A percentile compares a stretch with the other conserved stretches of the same genome.
Conservation (phyloP, 2,888 invertebrate species). For the Apodemia hepburni region DNA sequence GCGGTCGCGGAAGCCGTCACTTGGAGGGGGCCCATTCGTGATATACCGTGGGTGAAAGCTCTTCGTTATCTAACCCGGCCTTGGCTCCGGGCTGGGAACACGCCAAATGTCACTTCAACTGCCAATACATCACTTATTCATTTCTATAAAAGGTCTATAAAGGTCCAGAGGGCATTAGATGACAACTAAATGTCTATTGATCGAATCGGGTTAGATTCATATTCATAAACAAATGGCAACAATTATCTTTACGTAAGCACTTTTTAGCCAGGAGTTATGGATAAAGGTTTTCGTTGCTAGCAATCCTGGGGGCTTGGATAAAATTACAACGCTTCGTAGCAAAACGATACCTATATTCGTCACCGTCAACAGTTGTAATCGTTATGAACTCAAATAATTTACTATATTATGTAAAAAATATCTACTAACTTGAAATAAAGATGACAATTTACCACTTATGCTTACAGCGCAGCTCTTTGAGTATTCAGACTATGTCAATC, state of each 20-base stretch:
- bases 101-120: conserved; percentile 29
- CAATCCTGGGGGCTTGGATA: too few relatives aligned
- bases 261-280: background rate
- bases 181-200: conserved; percentile 8
- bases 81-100: conserved; percentile 33
- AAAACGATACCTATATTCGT: too few relatives aligned
- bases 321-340: too few relatives aligned
- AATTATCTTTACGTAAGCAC: background rate
- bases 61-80: conserved; percentile 36
- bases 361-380: too few relatives aligned
- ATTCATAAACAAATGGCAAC: background rate
- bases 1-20: conserved; percentile 18
- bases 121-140: conserved; percentile 16
- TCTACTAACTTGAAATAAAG: too few relatives aligned
- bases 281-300: background rate
- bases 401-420: too few relatives aligned
- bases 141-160: conserved; percentile 15
- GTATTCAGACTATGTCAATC: too few relatives aligned
- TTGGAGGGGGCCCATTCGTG: conserved; percentile 31
- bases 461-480: too few relatives aligned
- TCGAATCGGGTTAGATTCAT: background rate
- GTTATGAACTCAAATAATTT: too few relatives aligned
- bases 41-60: conserved; percentile 41
- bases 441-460: too few relatives aligned
- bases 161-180: conserved; percentile 11